Conservation (phyloP, 1,140 invertebrate genomes). For the Trachymyrmex septentrionalis region DNA sequence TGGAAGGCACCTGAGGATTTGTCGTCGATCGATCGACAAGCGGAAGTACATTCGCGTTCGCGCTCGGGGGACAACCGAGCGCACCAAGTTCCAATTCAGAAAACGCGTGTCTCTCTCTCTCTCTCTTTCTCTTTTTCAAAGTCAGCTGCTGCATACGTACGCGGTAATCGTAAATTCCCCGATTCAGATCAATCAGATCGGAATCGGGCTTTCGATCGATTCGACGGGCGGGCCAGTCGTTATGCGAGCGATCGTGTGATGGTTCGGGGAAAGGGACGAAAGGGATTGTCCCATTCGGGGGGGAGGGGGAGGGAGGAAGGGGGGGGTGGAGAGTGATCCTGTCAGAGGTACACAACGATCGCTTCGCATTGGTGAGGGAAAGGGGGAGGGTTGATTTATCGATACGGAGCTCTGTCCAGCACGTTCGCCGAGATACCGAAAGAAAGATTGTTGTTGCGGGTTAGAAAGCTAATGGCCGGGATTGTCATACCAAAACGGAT, state of each 20-base stretch:
- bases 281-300: too few relatives aligned
- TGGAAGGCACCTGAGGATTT: background rate
- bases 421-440: constrained; percentile 66
- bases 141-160: background rate
- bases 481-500: constrained; percentile 85
- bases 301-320: too few relatives aligned
- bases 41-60: background rate
- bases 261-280: background rate
- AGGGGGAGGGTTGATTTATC: constrained; percentile 13
- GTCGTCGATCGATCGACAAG: constrained; percentile 6
- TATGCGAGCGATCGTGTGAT: constrained; percentile 58
- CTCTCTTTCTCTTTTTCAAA: background rate
- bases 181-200: constrained; percentile 34
- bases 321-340: background rate
- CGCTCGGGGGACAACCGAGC: background rate
- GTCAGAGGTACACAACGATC: constrained; percentile 49
- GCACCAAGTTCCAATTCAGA: background rate
- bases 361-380: constrained; percentile 17
- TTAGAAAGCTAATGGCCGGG: constrained; percentile 80
- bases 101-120: constrained; percentile 42
- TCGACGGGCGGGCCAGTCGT: constrained; percentile 74
- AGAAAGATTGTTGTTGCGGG: constrained; percentile 70
- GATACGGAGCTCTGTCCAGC: constrained; percentile 64
- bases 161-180: constrained; percentile 47
- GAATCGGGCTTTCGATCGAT: constrained; percentile 76